Conservation (phyloP, 2,888 invertebrate species). For the Caradrina kadenii region DNA sequence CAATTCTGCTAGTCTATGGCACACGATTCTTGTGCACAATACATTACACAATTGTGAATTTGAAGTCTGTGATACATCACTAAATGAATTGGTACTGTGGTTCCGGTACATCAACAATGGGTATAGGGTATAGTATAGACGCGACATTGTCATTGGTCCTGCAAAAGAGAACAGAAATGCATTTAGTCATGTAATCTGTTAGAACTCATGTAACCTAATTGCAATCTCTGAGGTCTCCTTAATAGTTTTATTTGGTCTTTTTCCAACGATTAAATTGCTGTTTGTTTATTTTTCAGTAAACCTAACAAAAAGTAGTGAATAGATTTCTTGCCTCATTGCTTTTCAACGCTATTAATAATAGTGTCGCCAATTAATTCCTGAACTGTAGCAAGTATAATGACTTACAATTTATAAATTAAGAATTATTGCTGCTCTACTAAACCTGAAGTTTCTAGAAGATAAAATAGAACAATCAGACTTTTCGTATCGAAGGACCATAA, state of each 20-base stretch:
- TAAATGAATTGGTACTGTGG: constrained; percentile 68
- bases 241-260: not conserved
- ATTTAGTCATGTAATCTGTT: constrained; percentile 23
- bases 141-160: constrained; percentile 32
- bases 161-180: constrained; percentile 38
- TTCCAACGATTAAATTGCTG: constrained; percentile 9
- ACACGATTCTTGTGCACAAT: constrained; percentile 56
- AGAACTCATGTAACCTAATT: not conserved
- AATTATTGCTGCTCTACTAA: constrained; percentile 24
- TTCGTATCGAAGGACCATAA: constrained; percentile 13
- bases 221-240: not conserved
- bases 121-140: constrained; percentile 42
- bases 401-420: constrained; percentile 25
- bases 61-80: constrained; percentile 61
- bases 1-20: constrained; percentile 44
- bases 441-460: constrained; percentile 22
- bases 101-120: constrained; percentile 67
- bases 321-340: constrained; percentile 34
- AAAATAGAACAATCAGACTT: not conserved
- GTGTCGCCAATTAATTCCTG: constrained; percentile 20
- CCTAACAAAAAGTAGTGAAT: constrained; percentile 9
- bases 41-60: constrained; percentile 63
- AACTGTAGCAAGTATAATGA: constrained; percentile 48
- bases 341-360: constrained; percentile 20
- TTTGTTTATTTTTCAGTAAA: not conserved